Conservation (phyloP, 92 coral and sea anemone genomes). For the Palythoa grandiflora region DNA sequence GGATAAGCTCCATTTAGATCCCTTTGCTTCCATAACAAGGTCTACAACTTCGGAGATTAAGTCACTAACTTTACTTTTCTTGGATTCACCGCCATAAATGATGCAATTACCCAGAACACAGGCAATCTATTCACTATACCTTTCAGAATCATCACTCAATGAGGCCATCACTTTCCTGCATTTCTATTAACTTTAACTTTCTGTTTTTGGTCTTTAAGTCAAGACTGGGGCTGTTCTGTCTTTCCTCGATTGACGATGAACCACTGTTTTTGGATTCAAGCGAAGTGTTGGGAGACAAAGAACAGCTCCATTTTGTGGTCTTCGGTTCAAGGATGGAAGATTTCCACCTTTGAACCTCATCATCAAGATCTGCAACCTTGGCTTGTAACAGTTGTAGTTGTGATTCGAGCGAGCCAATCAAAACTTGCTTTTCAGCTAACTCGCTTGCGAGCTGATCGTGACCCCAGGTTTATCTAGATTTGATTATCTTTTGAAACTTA, state of each 20-base stretch:
- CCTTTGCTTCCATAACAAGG: slow-evolving; percentile 59
- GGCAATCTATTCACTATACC: slow-evolving; percentile 11
- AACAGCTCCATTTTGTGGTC: neutral
- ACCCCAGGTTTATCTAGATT: neutral
- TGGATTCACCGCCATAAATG: slow-evolving; percentile 1
- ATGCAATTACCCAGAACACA: slow-evolving; percentile 27
- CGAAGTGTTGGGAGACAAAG: neutral
- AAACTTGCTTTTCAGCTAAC: neutral
- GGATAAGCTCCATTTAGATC: slow-evolving; percentile 52
- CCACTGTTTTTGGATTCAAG: neutral
- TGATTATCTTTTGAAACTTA: neutral
- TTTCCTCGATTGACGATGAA: slow-evolving; percentile 13
- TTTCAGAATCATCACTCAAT: neutral
- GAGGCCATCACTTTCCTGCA: slow-evolving; percentile 38
- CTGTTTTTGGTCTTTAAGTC: slow-evolving; percentile 36
- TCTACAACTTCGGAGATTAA: slow-evolving; percentile 43
- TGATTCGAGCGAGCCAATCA: neutral
- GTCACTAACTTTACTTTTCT: slow-evolving; percentile 27
- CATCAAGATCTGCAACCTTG: neutral
- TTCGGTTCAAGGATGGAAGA: neutral
- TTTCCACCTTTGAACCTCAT: neutral
- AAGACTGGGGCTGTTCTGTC: neutral
- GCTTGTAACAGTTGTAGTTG: slow-evolving; percentile 10
- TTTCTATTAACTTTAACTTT: neutral
- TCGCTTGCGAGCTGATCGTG: neutral